These are phyloP conservation scores for Pachypeltis micranthus DNA, from an alignment of 1,140 invertebrate genomes.

Conservation along the genomic window DNA sequence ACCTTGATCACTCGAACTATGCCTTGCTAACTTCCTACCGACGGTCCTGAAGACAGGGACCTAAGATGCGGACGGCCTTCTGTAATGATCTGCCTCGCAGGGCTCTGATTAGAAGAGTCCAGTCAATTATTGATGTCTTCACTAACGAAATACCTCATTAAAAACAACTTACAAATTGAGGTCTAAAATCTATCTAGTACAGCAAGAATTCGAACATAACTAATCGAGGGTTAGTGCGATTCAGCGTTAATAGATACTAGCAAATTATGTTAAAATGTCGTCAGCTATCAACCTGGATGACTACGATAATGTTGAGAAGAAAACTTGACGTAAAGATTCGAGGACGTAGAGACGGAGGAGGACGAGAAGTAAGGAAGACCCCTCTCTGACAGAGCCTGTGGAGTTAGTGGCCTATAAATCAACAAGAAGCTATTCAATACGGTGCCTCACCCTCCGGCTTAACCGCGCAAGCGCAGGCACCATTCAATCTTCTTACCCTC, in stretches of 20 bases:
- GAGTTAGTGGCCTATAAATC: conserved; percentile 12
- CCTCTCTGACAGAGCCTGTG: neutral
- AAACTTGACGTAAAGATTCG: neutral
- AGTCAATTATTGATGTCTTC: too few relatives aligned
- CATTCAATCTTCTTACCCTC: conserved; percentile 10
- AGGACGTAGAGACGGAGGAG: neutral
- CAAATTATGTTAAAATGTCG: neutral
- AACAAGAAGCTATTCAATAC: conserved; percentile 12
- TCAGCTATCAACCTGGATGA: neutral
- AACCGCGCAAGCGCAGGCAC: neutral
- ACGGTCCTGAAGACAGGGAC: too few relatives aligned
- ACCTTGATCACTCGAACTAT: too few relatives aligned
- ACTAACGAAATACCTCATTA: too few relatives aligned
- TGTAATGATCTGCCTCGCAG: too few relatives aligned
- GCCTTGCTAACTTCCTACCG: too few relatives aligned
- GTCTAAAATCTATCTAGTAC: too few relatives aligned
- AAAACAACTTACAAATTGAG: too few relatives aligned
- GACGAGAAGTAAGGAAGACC: neutral
- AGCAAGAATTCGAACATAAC: too few relatives aligned
- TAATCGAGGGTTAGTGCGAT: neutral
- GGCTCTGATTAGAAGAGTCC: too few relatives aligned
- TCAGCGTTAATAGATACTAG: neutral
- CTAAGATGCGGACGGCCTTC: too few relatives aligned
- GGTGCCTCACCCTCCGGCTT: neutral
- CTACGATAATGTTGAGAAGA: neutral